Base-by-base conservation (phyloP, 2,888 invertebrate genomes). In the Agrotis clavis region DNA sequence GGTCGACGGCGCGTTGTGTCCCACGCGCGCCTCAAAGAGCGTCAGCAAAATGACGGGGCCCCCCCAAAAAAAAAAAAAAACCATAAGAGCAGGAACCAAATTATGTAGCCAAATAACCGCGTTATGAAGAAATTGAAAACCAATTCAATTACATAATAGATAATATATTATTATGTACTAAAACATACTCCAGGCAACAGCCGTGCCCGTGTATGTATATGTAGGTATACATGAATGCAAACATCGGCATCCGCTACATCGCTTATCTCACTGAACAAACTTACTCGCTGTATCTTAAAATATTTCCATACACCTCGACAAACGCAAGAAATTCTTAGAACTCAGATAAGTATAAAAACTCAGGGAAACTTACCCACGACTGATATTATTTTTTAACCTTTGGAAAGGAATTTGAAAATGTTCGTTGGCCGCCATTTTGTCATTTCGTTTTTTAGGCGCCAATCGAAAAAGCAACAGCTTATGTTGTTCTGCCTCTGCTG, bases 211-310 rank as follows among this genome's bases (percentile, higher is more conserved):
- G 48, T 82, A 82, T 63, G 54, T 79, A 25, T 61, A 69, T 35
- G 51, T 74, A 67, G 53, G 66, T 69, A 80, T 83, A 79, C 67
- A 74, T 79, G 71, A 80, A 70, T 68, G 92, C 86, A 93, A 91
- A 91, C 91, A 91, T 83, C 85, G 88, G 91, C 93, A 94, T 94
- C 94, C 92, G 92, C 89, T 91, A 92, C 92, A 88, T 87, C 88
- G 92, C 93, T 95, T 95, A 95, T 95, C 95, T 93, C 90, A 82
- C 91, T 92, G 86, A 87, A 83, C 91, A 95, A 95, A 95, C 95
- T 88, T 84, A 86, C 74, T 82, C 89, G 90, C 77, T 87, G 83
- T 95, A 95, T 95, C 94, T 94, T 88, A 91, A 92, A 95, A 94
- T 95, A 95, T 94, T 94, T 94, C 94, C 94, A 94, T 93, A 93